These are phyloP conservation scores for Sympetrum striolatum DNA, from an alignment of 2,888 invertebrate genomes.

Conservation along the genomic window DNA sequence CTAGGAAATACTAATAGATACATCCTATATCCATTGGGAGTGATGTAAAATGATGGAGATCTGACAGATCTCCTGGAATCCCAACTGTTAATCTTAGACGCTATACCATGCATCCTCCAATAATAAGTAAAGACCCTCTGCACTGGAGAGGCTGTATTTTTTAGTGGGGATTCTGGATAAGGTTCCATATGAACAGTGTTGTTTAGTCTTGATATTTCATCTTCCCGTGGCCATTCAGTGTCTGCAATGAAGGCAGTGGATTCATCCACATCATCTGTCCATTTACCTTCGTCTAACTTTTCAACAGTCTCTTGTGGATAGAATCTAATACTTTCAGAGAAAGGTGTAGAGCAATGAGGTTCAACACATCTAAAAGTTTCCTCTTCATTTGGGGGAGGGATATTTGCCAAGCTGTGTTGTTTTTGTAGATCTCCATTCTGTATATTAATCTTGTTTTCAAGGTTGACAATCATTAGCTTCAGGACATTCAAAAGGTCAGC, in stretches of 20 bases:
- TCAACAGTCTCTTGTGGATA: background rate
- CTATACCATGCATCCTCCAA: constrained; percentile 57
- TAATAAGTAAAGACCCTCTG: constrained; percentile 56
- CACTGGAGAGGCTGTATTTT: constrained; percentile 48
- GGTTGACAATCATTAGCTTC: constrained; percentile 54
- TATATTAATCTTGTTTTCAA: constrained; percentile 51
- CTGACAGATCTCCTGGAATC: constrained; percentile 56
- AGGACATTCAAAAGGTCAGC: constrained; percentile 54
- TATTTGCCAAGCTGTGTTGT: background rate
- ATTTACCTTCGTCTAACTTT: background rate
- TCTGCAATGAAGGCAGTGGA: background rate
- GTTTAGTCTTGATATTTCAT: constrained; percentile 55
- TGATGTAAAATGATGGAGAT: constrained; percentile 58
- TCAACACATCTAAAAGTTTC: background rate
- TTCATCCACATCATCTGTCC: background rate
- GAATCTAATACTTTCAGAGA: background rate
- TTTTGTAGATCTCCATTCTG: background rate
- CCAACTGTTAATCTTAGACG: constrained; percentile 57
- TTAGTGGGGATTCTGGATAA: constrained; percentile 47
- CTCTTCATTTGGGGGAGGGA: background rate
- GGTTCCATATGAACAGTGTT: constrained; percentile 53
- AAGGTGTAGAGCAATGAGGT: background rate
- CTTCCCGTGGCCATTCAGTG: constrained; percentile 51
- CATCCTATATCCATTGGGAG: constrained; percentile 56
- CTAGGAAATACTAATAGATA: constrained; percentile 58